phyloP scores from a whole-genome alignment of 2,888 invertebrate species.

The Chrysodeixis includens region DNA sequence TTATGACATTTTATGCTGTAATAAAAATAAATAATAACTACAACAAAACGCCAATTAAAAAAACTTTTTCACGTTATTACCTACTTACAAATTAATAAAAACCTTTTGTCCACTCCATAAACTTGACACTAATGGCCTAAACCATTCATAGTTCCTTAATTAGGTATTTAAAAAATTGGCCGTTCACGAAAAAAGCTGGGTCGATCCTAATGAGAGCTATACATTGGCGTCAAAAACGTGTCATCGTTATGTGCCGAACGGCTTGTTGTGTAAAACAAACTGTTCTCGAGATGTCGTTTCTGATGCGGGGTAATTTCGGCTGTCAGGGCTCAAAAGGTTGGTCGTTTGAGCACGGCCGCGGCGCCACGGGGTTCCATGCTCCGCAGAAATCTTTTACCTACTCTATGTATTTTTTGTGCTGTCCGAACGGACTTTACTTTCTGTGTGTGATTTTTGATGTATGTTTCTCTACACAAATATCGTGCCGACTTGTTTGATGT shows the following conservation, averaged over 20 bases:
- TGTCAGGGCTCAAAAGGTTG: constrained; percentile 79
- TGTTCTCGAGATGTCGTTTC: constrained; percentile 75
- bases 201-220: constrained; percentile 62
- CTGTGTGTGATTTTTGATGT: constrained; percentile 60
- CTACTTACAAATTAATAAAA: constrained; percentile 13
- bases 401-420: constrained; percentile 69
- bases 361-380: constrained; percentile 80
- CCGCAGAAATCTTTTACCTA: constrained; percentile 83
- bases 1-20: background rate
- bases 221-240: constrained; percentile 77
- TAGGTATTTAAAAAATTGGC: constrained; percentile 47
- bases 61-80: background rate
- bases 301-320: constrained; percentile 84
- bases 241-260: constrained; percentile 74
- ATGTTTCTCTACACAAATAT: constrained; percentile 52
- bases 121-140: constrained; percentile 51
- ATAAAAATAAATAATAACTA: constrained; percentile 2
- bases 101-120: constrained; percentile 28
- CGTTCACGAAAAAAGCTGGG: constrained; percentile 55
- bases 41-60: background rate
- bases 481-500: constrained; percentile 30
- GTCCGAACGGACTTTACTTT: constrained; percentile 49
- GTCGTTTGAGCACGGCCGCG: constrained; percentile 79
- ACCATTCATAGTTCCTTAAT: constrained; percentile 55
- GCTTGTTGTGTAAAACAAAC: constrained; percentile 87